A percentile compares a stretch with the other conserved stretches of the same genome.
Conservation (phyloP, 2,797 vertebrate genomes). For the Lepus oiostolus region DNA sequence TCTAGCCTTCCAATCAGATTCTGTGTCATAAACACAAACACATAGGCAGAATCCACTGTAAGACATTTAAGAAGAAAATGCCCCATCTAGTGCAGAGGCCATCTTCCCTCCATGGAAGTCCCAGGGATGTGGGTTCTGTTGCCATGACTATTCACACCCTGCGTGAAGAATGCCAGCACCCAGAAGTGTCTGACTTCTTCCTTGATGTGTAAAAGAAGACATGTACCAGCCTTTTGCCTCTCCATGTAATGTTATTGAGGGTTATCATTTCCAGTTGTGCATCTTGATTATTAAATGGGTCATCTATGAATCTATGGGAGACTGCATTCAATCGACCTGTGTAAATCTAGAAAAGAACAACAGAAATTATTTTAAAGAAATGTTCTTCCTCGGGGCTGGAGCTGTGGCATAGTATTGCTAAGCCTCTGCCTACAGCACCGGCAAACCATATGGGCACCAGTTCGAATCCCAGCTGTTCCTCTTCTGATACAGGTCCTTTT, state of each 20-base stretch:
- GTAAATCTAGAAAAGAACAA: constrained; percentile 13
- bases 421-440: no score
- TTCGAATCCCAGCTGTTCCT: no score
- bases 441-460: no score
- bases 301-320: background rate
- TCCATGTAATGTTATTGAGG: background rate
- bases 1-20: constrained; percentile 68
- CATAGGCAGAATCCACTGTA: background rate
- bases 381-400: no score
- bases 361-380: background rate
- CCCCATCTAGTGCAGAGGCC: background rate
- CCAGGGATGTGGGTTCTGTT: background rate
- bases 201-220: background rate
- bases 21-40: constrained; percentile 16
- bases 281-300: constrained; percentile 50
- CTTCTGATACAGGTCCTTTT: no score
- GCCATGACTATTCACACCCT: background rate
- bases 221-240: background rate
- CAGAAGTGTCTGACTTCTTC: background rate
- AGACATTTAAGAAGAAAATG: constrained; percentile 16
- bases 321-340: background rate
- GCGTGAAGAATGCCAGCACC: background rate
- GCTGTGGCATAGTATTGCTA: no score
- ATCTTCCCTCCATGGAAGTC: background rate
- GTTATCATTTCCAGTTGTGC: background rate